phyloP scores from a whole-genome alignment of 2,888 invertebrate species.

The Agrochola macilenta region DNA sequence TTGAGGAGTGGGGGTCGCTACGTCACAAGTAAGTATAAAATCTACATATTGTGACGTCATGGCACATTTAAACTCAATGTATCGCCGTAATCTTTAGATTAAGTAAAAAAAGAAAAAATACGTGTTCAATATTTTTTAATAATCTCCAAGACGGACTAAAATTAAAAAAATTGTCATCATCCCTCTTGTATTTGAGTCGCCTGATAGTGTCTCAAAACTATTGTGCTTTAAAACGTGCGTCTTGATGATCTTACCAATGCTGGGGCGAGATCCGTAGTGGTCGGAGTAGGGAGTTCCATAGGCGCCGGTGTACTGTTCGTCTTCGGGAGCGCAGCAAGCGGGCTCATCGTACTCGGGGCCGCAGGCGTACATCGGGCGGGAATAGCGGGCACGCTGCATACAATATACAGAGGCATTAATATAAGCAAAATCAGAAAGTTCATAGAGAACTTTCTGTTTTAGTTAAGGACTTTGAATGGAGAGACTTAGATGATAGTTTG shows the following conservation, averaged over 20 bases:
- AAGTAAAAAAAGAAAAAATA: no score
- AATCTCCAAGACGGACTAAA: no score
- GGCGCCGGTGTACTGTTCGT: slow-evolving; percentile 97
- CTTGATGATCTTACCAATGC: slow-evolving; percentile 90
- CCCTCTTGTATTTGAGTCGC: neutral
- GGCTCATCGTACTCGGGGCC: slow-evolving; percentile 98
- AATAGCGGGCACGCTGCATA: slow-evolving; percentile 92
- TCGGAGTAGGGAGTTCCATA: slow-evolving; percentile 97
- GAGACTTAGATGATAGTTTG: neutral
- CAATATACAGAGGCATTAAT: neutral
- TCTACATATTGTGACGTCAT: no score
- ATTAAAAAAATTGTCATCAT: no score
- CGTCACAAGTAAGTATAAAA: no score
- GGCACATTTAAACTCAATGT: no score
- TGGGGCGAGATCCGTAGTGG: slow-evolving; percentile 96
- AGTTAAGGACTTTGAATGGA: neutral
- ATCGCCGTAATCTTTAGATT: no score
- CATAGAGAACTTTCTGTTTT: no score
- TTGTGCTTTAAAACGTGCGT: neutral
- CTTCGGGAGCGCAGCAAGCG: slow-evolving; percentile 97
- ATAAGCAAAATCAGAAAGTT: neutral
- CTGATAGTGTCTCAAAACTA: neutral
- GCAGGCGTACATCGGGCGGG: slow-evolving; percentile 92
- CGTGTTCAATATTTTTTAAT: no score
- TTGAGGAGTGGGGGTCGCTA: no score